phyloP scores from a whole-genome alignment of 2,888 invertebrate genomes.

The Teleiodes luculella region DNA sequence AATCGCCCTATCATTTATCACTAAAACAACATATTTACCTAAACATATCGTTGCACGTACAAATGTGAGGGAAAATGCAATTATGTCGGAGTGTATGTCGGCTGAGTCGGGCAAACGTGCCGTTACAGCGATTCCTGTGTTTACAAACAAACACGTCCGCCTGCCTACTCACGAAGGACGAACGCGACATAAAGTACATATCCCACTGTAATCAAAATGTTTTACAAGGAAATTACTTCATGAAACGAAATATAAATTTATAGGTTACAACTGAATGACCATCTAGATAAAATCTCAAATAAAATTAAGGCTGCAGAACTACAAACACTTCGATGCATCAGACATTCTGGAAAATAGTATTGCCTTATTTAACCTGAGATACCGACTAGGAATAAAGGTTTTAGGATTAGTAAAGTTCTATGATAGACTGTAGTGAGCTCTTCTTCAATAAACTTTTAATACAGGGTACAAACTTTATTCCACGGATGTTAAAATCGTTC shows the following conservation, averaged over 20 bases:
- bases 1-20: conserved; percentile 11
- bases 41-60: not conserved
- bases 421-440: too few species aligned
- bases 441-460: too few species aligned
- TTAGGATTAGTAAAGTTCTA: too few species aligned
- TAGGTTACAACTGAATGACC: not conserved
- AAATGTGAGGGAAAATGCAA: not conserved
- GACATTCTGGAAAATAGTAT: too few species aligned
- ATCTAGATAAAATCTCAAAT: not conserved
- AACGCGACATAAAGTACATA: not conserved
- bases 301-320: not conserved
- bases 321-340: too few species aligned
- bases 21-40: conserved; percentile 6
- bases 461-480: too few species aligned
- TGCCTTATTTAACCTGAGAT: too few species aligned
- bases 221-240: not conserved
- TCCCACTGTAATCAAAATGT: conserved; percentile 4
- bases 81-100: not conserved
- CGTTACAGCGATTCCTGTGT: conserved; percentile 25
- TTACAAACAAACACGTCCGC: conserved; percentile 23
- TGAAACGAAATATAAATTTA: not conserved
- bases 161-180: not conserved
- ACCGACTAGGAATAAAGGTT: too few species aligned
- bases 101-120: conserved; percentile 19
- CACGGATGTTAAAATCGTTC: too few species aligned